These are phyloP conservation scores for Gobionotothen gibberifrons DNA, from an alignment of 2,797 vertebrate genomes.

Conservation along the genomic window DNA sequence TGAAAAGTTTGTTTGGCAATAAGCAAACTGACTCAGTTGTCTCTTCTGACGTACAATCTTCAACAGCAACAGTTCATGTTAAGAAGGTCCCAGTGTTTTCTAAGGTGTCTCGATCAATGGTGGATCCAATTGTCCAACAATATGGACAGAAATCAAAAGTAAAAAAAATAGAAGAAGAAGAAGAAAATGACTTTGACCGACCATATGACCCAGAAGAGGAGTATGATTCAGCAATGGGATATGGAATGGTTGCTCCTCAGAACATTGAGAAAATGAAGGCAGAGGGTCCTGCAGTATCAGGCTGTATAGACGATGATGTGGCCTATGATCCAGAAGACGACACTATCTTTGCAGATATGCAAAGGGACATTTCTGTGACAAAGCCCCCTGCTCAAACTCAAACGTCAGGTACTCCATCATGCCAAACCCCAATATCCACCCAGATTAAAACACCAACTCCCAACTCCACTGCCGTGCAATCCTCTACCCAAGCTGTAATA, in stretches of 20 bases:
- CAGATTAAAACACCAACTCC: slow-evolving; percentile 20
- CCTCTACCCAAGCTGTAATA: slow-evolving; percentile 31
- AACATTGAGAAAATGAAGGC: slow-evolving; percentile 58
- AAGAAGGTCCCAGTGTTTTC: slow-evolving; percentile 51
- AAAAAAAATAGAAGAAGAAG: slow-evolving; percentile 65
- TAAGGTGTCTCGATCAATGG: slow-evolving; percentile 75
- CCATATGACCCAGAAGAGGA: slow-evolving; percentile 98
- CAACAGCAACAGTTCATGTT: slow-evolving; percentile 50
- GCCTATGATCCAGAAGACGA: slow-evolving; percentile 98
- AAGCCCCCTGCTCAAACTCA: slow-evolving; percentile 60
- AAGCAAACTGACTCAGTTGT: slow-evolving; percentile 80
- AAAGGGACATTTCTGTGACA: slow-evolving; percentile 75
- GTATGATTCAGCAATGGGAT: slow-evolving; percentile 88
- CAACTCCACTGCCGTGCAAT: slow-evolving; percentile 31
- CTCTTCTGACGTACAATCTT: slow-evolving; percentile 65
- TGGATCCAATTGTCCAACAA: slow-evolving; percentile 95
- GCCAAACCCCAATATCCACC: slow-evolving; percentile 33
- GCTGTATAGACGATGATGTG: slow-evolving; percentile 87
- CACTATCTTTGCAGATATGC: slow-evolving; percentile 93
- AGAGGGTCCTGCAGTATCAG: slow-evolving; percentile 60
- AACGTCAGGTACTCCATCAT: slow-evolving; percentile 35
- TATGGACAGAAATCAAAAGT: slow-evolving; percentile 91
- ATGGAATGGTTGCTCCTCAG: slow-evolving; percentile 60
- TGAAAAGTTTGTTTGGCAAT: slow-evolving; percentile 90
- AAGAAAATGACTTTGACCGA: slow-evolving; percentile 90